Evolutionary conservation across 64 coral and sea anemone genomes (phyloP), one percentile per base, ranked within the genome.

Genomic region (Hydrozoanthus tunicans): DNA sequence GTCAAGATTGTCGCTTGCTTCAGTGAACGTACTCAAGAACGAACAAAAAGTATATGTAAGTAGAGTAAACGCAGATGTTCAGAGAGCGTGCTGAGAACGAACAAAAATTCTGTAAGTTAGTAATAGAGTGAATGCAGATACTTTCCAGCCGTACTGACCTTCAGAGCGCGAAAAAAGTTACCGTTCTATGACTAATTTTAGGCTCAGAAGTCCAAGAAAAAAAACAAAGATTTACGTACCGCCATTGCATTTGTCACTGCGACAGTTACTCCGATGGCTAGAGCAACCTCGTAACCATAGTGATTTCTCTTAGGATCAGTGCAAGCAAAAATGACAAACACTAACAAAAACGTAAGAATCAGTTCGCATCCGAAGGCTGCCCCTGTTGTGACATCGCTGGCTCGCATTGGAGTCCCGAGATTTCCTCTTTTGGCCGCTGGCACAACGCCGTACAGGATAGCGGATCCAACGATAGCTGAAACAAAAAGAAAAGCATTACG

Each of bases 281-380:
- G 84, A 15, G 84, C 84, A 0, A 70, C 68, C 58, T 88, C 84
- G 68, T 88, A 88, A 59, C 84, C 84, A 75, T 88, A 88, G 84
- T 88, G 84, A 75, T 88, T 53, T 73, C 84, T 88, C 68, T 88
- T 88, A 25, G 84, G 84, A 43, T 88, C 84, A 24, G 70, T 73
- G 25, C 84, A 88, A 6, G 84, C 68, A 88, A 88, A 88, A 5
- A 88, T 57, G 10, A 88, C 69, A 59, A 88, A 88, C 69, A 88
- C 59, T 43, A 88, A 32, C 54, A 88, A 25, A 25, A 73, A 88
- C 4, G 84, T 88, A 9, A 88, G 69, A 24, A 88, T 70, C 20
- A 88, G 25, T 27, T 88, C 84, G 15, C 68, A 72, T 8, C 84
- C 84, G 58, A 88, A 59, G 5, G 84, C 84, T 26, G 24, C 54